These are phyloP conservation scores for Sciurus niger DNA, from an alignment of 2,113 vertebrate species.

Conservation along the genomic window DNA sequence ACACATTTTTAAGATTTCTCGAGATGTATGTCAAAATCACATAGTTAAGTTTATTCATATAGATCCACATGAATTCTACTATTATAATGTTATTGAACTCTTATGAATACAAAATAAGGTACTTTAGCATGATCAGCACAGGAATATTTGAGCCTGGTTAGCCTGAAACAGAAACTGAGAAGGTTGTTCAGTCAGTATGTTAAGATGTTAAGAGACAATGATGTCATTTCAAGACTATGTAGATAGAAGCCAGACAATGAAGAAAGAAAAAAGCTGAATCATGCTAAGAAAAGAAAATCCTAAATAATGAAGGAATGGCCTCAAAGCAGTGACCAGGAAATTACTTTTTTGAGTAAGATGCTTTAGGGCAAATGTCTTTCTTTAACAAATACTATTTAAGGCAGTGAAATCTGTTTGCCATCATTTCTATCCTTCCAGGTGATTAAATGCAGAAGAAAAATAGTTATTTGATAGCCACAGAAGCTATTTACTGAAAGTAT, in stretches of 20 bases:
- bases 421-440: slow-evolving; percentile 77
- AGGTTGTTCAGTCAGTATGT: neutral
- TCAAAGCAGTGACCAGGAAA: slow-evolving; percentile 75
- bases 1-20: slow-evolving; percentile 42
- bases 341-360: slow-evolving; percentile 79
- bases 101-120: slow-evolving; percentile 46
- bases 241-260: slow-evolving; percentile 9
- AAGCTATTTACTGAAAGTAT: slow-evolving; percentile 81
- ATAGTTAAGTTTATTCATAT: neutral
- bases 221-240: slow-evolving; percentile 41
- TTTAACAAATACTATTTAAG: slow-evolving; percentile 83
- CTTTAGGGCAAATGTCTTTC: slow-evolving; percentile 72
- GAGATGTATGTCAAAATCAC: slow-evolving; percentile 58
- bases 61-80: neutral
- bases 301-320: slow-evolving; percentile 68
- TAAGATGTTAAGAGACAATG: slow-evolving; percentile 59
- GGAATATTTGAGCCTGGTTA: slow-evolving; percentile 33
- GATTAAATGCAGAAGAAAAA: slow-evolving; percentile 82
- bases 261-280: slow-evolving; percentile 24
- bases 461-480: slow-evolving; percentile 75
- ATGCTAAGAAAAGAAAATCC: slow-evolving; percentile 20
- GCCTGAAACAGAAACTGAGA: neutral
- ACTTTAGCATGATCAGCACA: neutral
- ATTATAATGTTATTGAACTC: neutral
- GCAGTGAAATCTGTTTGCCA: slow-evolving; percentile 76